A percentile compares a stretch with the other conserved stretches of the same genome.
These are phyloP conservation scores for Chloropsis cyanopogon DNA, from an alignment of 2,113 vertebrate species.

Conservation along the genomic window DNA sequence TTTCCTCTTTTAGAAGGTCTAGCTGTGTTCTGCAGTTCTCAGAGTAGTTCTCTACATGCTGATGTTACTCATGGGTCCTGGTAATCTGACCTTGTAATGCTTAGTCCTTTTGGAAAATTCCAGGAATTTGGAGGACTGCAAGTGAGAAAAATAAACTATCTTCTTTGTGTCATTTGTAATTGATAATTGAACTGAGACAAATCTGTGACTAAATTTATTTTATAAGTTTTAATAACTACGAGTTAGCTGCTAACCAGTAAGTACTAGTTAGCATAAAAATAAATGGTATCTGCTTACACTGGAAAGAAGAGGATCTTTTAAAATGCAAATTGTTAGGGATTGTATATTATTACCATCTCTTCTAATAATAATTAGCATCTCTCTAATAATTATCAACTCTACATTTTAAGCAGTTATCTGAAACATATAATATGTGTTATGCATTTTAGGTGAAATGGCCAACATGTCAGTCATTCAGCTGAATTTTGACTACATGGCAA, in stretches of 20 bases:
- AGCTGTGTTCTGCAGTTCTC: background rate
- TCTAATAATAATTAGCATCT: too few relatives aligned
- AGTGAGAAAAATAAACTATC: background rate
- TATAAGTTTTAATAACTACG: background rate
- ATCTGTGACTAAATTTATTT: background rate
- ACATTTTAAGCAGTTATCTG: background rate
- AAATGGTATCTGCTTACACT: background rate
- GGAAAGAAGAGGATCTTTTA: background rate
- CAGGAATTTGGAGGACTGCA: background rate
- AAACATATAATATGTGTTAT: background rate
- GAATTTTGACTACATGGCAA: background rate
- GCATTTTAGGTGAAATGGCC: background rate
- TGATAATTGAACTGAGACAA: background rate
- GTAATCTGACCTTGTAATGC: background rate
- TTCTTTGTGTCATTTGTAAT: background rate
- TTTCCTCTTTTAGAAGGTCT: background rate
- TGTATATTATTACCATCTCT: background rate
- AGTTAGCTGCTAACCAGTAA: background rate
- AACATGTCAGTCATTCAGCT: background rate
- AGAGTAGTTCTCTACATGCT: fast-evolving
- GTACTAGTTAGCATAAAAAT: background rate
- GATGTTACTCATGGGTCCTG: background rate
- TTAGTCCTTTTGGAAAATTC: background rate
- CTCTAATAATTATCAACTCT: background rate
- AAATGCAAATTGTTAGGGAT: background rate